These are phyloP conservation scores for Drosophila sturtevanti DNA, from an alignment of 1,140 invertebrate species.

Conservation along the genomic window DNA sequence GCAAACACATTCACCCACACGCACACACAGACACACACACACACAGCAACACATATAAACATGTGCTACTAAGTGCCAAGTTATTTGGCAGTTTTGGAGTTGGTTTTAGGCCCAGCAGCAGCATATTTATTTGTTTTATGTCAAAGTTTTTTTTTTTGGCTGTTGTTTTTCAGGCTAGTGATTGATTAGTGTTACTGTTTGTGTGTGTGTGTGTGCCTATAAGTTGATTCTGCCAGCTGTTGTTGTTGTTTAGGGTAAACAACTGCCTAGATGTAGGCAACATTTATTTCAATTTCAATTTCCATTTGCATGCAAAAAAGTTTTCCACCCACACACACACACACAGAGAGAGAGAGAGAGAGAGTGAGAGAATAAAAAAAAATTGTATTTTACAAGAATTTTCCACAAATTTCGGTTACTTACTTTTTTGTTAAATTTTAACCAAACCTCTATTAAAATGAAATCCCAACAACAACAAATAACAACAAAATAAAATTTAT, in stretches of 20 bases:
- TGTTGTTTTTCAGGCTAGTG: slow-evolving; percentile 26
- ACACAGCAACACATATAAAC: slow-evolving; percentile 18
- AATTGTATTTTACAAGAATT: slow-evolving; percentile 4
- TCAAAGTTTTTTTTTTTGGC: slow-evolving; percentile 42
- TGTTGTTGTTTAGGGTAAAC: slow-evolving; percentile 48
- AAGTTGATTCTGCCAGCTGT: slow-evolving; percentile 7
- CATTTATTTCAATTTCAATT: slow-evolving; percentile 3
- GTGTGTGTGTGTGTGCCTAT: slow-evolving; percentile 15
- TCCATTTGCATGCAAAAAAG: not conserved
- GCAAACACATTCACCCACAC: slow-evolving; percentile 12
- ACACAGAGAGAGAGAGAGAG: too few relatives aligned
- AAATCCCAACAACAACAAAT: too few relatives aligned
- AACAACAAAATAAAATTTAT: not conserved
- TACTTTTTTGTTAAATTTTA: not conserved
- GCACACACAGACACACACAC: slow-evolving; percentile 1
- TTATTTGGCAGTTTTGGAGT: slow-evolving; percentile 28
- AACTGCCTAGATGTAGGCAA: slow-evolving; percentile 33
- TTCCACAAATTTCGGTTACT: not conserved
- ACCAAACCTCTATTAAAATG: slow-evolving; percentile 3
- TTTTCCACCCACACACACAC: not conserved
- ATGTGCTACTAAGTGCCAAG: slow-evolving; percentile 69
- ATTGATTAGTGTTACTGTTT: slow-evolving; percentile 50
- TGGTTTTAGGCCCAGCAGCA: not conserved
- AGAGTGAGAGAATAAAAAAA: too few relatives aligned
- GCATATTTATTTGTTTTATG: slow-evolving; percentile 53